Conservation (phyloP, 2,888 invertebrate species). For the Thalpophila matura region DNA sequence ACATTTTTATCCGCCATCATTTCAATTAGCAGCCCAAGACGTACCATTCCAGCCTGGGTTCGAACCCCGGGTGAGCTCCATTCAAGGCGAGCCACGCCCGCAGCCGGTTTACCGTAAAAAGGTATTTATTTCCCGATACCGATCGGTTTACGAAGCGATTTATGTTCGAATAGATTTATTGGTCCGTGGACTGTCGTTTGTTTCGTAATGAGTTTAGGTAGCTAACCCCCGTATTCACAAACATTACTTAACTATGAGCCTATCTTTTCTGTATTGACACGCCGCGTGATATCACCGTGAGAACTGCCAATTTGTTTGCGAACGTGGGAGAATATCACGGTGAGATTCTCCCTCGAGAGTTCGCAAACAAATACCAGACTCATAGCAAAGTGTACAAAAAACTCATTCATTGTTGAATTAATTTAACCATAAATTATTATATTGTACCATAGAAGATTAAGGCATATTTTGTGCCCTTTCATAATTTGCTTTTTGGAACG, state of each 20-base stretch:
- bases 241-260: neutral
- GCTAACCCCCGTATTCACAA: neutral
- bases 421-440: too few relatives aligned
- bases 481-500: too few relatives aligned
- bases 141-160: slow-evolving; percentile 53
- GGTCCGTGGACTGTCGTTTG: slow-evolving; percentile 14
- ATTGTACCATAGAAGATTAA: neutral
- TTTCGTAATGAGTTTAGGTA: slow-evolving; percentile 20
- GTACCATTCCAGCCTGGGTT: slow-evolving; percentile 19
- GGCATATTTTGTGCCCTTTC: neutral
- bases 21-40: slow-evolving; percentile 36
- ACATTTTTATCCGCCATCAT: slow-evolving; percentile 4
- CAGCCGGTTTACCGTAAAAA: slow-evolving; percentile 46
- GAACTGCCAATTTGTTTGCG: too few relatives aligned
- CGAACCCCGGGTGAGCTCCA: slow-evolving; percentile 10
- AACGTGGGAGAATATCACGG: too few relatives aligned
- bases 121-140: slow-evolving; percentile 62
- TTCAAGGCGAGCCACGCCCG: slow-evolving; percentile 38
- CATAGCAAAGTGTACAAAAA: too few relatives aligned
- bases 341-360: too few relatives aligned
- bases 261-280: too few relatives aligned
- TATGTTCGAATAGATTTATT: slow-evolving; percentile 53
- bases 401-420: too few relatives aligned
- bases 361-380: too few relatives aligned
- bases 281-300: too few relatives aligned